Base-by-base conservation (phyloP, 2,888 invertebrate species). In the Clostera curtula region DNA sequence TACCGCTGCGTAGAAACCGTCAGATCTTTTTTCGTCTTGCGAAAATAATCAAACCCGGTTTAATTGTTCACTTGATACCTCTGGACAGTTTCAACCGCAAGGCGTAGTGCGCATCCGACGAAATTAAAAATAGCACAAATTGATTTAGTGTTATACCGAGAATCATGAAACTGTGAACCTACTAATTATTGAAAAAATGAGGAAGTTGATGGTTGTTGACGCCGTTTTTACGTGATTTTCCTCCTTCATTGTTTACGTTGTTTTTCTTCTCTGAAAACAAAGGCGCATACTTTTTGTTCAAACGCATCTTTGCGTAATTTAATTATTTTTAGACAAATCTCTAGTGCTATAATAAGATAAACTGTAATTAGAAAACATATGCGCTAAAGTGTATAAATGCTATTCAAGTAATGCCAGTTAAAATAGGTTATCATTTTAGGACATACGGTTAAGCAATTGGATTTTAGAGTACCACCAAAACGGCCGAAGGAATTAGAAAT, bases 31-130 rank as follows among this genome's bases (percentile, higher is more conserved):
- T 65, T 58, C 47, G 64, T 59, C 54, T 58, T 59, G 49, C 39
- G 36, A 66, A 71, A 61, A 75, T 65, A 74, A 74, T 63, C 67
- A 61, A 56, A 53, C 43, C 35, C 44, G 33, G 39, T 64, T 70
- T 74, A 68, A 76, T 76, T 73, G 70, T 69, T 67, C 61, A 45
- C 56, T 59, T 52, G 54, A 52, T 56, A 56, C 41, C 39, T 64
- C 66, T 71, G 70, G 65, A 57, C 56, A 68, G 45, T 51, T 51
- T 71, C 66, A 66, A 49, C 29, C 31, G 39, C 23, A 44, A 42
- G 40, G 33, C 36, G 26, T 44, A 49, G 44, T 55, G 44, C 52
- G 51, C 49, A 52, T 48, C 38, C 36, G 32, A 20, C 12, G 36
- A 43, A 54, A 51, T 61, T 62, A 60, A 56, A 64, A 69, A 72